Conservation (phyloP, 92 coral and sea anemone species). For the Diadumene lineata region DNA sequence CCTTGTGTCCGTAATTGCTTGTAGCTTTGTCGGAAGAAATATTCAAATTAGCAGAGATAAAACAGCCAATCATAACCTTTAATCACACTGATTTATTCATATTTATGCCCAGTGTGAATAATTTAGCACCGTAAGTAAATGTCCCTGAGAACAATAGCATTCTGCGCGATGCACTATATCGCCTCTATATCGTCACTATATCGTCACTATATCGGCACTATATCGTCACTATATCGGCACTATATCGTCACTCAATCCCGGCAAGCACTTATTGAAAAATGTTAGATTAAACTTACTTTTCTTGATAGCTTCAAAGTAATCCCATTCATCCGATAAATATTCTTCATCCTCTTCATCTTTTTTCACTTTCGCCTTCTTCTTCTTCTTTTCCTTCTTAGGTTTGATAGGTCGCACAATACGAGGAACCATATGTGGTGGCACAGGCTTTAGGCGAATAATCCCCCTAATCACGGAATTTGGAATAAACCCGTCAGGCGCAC, state of each 20-base stretch:
- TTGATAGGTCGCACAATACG: conserved; percentile 28
- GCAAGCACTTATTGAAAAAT: neutral
- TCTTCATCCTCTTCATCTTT: conserved; percentile 9
- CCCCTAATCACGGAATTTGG: conserved; percentile 92
- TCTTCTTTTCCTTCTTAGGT: conserved; percentile 26
- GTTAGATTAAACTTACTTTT: conserved; percentile 17
- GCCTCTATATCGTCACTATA: too few relatives aligned
- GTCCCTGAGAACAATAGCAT: too few relatives aligned
- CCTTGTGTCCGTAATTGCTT: too few relatives aligned
- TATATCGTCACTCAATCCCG: neutral
- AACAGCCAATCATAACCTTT: too few relatives aligned
- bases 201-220: too few relatives aligned
- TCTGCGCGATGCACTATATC: too few relatives aligned
- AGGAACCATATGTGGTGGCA: conserved; percentile 60
- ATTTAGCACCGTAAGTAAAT: too few relatives aligned
- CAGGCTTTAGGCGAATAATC: conserved; percentile 37
- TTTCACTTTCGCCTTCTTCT: neutral
- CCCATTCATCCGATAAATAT: neutral
- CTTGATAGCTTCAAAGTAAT: conserved; percentile 13
- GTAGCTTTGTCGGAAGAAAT: too few relatives aligned
- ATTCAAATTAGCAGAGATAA: too few relatives aligned
- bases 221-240: too few relatives aligned
- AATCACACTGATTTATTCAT: too few relatives aligned
- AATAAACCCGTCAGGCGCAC: conserved; percentile 92
- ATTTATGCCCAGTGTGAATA: too few relatives aligned